These are phyloP conservation scores for Idaea dimidiata DNA, from an alignment of 2,888 invertebrate species.

Conservation along the genomic window DNA sequence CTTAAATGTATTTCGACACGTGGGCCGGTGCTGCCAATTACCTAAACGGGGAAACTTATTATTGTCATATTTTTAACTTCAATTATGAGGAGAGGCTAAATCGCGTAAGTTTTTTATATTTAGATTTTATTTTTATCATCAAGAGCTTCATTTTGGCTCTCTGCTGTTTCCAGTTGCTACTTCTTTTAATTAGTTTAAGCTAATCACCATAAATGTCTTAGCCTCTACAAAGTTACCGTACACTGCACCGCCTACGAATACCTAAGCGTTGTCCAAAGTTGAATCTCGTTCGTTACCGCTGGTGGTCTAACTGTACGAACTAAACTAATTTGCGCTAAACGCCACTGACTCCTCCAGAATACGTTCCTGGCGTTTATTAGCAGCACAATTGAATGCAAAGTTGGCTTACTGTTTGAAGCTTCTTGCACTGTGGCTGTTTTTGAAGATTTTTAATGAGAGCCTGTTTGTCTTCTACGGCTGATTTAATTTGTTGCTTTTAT, in stretches of 20 bases:
- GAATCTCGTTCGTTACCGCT: slow-evolving; percentile 50
- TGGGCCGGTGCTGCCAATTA: too few relatives aligned
- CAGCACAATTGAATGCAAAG: slow-evolving; percentile 46
- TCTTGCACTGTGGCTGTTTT: slow-evolving; percentile 23
- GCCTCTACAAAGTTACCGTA: slow-evolving; percentile 8
- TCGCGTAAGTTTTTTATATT: too few relatives aligned
- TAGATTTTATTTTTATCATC: too few relatives aligned
- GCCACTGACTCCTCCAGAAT: slow-evolving; percentile 44
- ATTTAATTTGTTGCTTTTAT: too few relatives aligned
- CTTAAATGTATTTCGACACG: too few relatives aligned
- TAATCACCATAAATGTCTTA: slow-evolving; percentile 4
- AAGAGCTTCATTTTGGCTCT: background rate
- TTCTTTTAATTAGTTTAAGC: background rate
- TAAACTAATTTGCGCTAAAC: slow-evolving; percentile 62
- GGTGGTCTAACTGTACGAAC: slow-evolving; percentile 45
- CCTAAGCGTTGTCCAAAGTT: slow-evolving; percentile 29
- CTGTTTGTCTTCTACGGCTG: background rate
- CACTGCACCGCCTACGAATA: slow-evolving; percentile 13
- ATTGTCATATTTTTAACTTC: too few relatives aligned
- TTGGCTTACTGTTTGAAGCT: slow-evolving; percentile 28
- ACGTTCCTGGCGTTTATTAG: slow-evolving; percentile 40
- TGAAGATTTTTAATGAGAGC: slow-evolving; percentile 19
- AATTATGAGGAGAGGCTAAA: too few relatives aligned
- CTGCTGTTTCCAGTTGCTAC: background rate
- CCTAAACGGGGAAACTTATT: too few relatives aligned